Evolutionary conservation across 2,797 vertebrate genomes (phyloP), one percentile per base, ranked within the genome.

Genomic region (Anniella stebbinsi): DNA sequence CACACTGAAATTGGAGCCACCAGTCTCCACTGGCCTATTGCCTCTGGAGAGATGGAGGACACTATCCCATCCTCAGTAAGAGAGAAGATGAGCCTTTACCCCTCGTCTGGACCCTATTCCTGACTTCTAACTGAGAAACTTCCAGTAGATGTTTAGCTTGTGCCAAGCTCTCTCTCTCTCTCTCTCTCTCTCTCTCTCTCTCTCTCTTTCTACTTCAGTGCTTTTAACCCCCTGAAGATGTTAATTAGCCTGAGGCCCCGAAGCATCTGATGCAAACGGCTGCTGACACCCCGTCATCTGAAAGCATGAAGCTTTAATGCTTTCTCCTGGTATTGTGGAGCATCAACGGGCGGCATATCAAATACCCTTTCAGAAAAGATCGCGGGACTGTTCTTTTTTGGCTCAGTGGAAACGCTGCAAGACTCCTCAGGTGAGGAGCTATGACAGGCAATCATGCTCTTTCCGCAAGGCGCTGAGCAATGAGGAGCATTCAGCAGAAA

Each of bases 351-450:
- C 80, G 38, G 82, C 86, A 82, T 10, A 70, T n/a, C 41, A 90
- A 81, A 89, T 81, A 69, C 38, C 33, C 54, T 94, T 92, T 69
- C 51, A 90, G 77, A 88, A 81, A 87, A 89, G 51, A 90, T 89
- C 84, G 89, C 63, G 67, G 89, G 91, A 36, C 63, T 81, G 82
- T 77, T 60, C 28, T 75, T 87, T 25, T 54, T 25, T 2, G 21
- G 23, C n/a, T 93, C 72, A 9, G 80, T 48, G 87, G 77, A 93
- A n/a, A 80, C 86, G 66, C 41, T 90, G 83, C 60, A 30, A 80
- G 0, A 0, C 90, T 0, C 0, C 78, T 81, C 73, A 0, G 0
- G 41, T 45, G 48, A 70, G 63, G 45, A 89, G n/a, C 88, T 81
- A 8, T 36, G 89, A 72, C 4, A 91, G 67, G 85, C 0, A 0